Percentiles rank a stretch among this genome's conserved stretches.
These are phyloP conservation scores for Gymnoscopelus braueri DNA, from an alignment of 2,797 vertebrate genomes.

Conservation along the genomic window DNA sequence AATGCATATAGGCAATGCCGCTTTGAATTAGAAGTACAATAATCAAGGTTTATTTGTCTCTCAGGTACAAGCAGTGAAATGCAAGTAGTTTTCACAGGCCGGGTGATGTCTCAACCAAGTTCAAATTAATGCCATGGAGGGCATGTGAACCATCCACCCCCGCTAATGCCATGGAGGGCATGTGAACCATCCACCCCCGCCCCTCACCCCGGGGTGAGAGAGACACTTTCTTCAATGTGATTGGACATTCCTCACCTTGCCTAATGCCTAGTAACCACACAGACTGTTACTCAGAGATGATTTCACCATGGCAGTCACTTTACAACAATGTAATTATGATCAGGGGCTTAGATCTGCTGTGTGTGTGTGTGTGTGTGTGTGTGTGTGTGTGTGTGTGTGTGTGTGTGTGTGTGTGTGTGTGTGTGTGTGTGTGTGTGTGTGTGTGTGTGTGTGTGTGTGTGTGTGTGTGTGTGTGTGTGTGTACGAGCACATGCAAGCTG, in stretches of 20 bases:
- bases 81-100: too few relatives aligned
- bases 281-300: slow-evolving; percentile 18
- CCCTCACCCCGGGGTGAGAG: background rate
- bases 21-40: too few relatives aligned
- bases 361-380: slow-evolving; percentile 4
- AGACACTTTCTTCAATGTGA: background rate
- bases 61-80: too few relatives aligned
- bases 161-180: too few relatives aligned
- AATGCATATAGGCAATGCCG: too few relatives aligned
- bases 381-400: slow-evolving; percentile 2
- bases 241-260: background rate
- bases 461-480: slow-evolving; percentile 7
- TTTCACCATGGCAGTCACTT: background rate
- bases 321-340: slow-evolving; percentile 11
- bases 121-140: too few relatives aligned
- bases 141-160: too few relatives aligned
- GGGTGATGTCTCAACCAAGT: too few relatives aligned
- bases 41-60: too few relatives aligned
- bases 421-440: background rate
- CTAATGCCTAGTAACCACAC: too few relatives aligned
- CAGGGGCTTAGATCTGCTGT: slow-evolving; percentile 12
- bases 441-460: background rate
- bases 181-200: too few relatives aligned
- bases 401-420: too few relatives aligned
- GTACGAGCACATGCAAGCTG: background rate